Conservation (phyloP, 2,888 invertebrate species). For the Plusia festucae region DNA sequence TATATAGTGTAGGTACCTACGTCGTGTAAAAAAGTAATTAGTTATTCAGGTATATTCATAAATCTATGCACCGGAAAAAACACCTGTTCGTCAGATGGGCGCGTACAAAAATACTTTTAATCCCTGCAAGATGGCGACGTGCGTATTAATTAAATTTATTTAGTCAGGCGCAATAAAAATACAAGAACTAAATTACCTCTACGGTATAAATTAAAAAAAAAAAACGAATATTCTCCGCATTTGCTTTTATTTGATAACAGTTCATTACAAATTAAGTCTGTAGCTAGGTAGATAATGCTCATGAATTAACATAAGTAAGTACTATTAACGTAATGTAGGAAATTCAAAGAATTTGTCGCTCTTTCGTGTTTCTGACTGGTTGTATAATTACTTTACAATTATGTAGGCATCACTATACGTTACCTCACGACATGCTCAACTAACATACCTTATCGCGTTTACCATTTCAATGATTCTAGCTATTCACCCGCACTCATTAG, state of each 20-base stretch:
- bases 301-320: slow-evolving; percentile 4
- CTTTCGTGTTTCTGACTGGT: slow-evolving; percentile 17
- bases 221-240: not conserved
- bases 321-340: not conserved
- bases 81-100: slow-evolving; percentile 1
- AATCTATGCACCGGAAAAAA: not conserved
- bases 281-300: not conserved
- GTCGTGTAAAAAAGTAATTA: too few species aligned
- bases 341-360: slow-evolving; percentile 4
- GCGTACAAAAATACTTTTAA: slow-evolving; percentile 2
- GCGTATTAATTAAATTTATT: slow-evolving; percentile 4
- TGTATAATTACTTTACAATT: slow-evolving; percentile 28
- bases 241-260: slow-evolving; percentile 1
- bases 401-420: slow-evolving; percentile 20
- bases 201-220: too few species aligned
- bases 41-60: not conserved
- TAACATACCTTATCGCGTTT: slow-evolving; percentile 29
- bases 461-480: slow-evolving; percentile 48
- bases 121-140: slow-evolving; percentile 4
- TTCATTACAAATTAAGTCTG: slow-evolving; percentile 4
- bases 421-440: slow-evolving; percentile 27
- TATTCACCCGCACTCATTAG: not conserved
- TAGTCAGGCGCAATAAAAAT: slow-evolving; percentile 1
- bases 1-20: too few species aligned
- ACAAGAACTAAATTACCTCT: too few species aligned